Base-by-base conservation (phyloP, 2,797 vertebrate genomes). In the Gadopsis marmoratus region DNA sequence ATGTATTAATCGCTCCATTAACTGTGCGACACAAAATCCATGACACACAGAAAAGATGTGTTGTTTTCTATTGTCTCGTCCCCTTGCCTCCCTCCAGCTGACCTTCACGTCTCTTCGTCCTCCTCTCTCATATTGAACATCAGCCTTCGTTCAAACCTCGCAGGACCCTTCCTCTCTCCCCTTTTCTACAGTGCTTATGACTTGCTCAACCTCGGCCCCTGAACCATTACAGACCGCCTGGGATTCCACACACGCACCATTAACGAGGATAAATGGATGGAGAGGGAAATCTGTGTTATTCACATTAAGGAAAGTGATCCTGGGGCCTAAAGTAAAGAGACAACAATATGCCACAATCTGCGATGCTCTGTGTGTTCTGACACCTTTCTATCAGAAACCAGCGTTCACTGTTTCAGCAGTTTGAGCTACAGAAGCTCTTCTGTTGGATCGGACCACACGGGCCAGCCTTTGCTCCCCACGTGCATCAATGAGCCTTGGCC, bases 51-150 rank as follows among this genome's bases (percentile, higher is more conserved):
- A 26, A 26, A 26, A 26, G 26, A 26, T 26, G 26, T 26, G 26
- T 26, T 26, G 26, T 26, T 26, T 26, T 26, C 26, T 26, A 26
- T 26, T 26, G 26, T 26, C 26, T 26, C 26, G 2, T 45, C 43
- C 14, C 29, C 14, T 33, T 17, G 16, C 9, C 37, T 65, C 47
- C 19, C 39, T 70, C 50, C 31, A 4, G 63, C 41, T 13, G 68
- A 62, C 72, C 68, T 74, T 71, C 75, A 43, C 16, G 0, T 76
- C 63, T 76, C 48, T 78, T 58, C n/a, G 5, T 55, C 54, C 59
- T 73, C 21, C 39, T 61, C 58, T 45, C 65, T 75, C 35, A 48
- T 41, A 54, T 16, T 43, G 53, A 73, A 23, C 74, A 54, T 70
- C 61, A 33, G 17, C 48, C 23, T 76, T 31, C 31, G n/a, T 55